Evolutionary conservation across 2,797 vertebrate genomes (phyloP).

Genomic region (Austrolebias charrua): DNA sequence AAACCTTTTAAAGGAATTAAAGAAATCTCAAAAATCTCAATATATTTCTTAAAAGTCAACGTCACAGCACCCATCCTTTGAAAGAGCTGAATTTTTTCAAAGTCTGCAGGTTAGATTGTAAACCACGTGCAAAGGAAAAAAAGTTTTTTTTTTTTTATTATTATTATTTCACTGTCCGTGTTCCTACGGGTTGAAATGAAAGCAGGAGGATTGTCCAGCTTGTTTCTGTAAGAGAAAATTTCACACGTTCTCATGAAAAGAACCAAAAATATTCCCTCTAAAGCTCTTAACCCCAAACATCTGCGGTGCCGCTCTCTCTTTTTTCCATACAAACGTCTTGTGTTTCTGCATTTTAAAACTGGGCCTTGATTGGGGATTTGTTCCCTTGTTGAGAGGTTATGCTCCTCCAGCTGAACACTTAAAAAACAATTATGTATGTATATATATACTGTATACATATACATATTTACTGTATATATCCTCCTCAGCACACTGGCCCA

Average conservation of each 20-base stretch:
- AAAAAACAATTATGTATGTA: no score
- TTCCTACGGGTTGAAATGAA: slow-evolving; percentile 6
- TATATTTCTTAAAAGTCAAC: no score
- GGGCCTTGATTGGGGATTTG: slow-evolving; percentile 25
- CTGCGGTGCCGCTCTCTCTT: slow-evolving; percentile 15
- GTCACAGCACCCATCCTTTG: no score
- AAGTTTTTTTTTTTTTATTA: slow-evolving; percentile 20
- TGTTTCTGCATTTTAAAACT: slow-evolving; percentile 26
- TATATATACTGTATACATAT: no score
- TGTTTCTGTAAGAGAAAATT: slow-evolving; percentile 34
- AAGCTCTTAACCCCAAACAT: slow-evolving; percentile 26
- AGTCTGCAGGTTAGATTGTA: no score
- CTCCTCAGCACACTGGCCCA: slow-evolving; percentile 68
- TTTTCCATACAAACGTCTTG: slow-evolving; percentile 18
- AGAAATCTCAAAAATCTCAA: no score
- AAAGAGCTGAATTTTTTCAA: no score
- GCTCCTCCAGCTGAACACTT: slow-evolving; percentile 18
- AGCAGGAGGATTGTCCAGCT: neutral
- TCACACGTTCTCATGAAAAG: slow-evolving; percentile 32
- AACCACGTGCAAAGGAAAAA: no score
- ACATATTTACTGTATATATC: neutral
- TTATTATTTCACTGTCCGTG: slow-evolving; percentile 11
- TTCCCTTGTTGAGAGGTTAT: slow-evolving; percentile 42
- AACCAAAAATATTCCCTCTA: slow-evolving; percentile 24
- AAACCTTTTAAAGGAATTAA: no score